Base-by-base conservation (phyloP, 2,113 vertebrate species). In the Gymnarchus niloticus region DNA sequence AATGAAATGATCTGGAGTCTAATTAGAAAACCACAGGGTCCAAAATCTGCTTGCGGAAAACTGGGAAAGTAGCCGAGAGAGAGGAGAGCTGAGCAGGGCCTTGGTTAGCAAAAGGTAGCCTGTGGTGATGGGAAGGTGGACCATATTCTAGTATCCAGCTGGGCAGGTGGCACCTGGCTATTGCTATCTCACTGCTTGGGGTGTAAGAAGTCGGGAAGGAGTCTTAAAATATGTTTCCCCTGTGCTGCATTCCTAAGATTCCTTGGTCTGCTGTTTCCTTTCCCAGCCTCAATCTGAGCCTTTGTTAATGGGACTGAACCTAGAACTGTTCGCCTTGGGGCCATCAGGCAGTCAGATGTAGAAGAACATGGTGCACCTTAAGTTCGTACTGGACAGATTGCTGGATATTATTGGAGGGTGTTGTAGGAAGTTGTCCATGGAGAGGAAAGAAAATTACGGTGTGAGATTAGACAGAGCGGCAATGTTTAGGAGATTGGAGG, bases 201-300 rank as follows among this genome's bases (percentile, higher is more conserved):
- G 84, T 87, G 86, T 78, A 83, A 86, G 85, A 48, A 56, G 83
- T 28, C 85, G 54, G 80, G 56, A 69, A 77, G 56, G 7, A 33
- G 52, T 84, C 87, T 28, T 21, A 87, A 89, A 87, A 89, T 76
- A 88, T 56, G 83, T 84, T 88, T 76, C 86, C 57, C 81, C 41
- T 37, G 65, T 84, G 73, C 86, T 87, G 88, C 88, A 91, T 91
- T 87, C 85, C 89, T 86, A 46, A 56, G 84, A 90, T 91, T 88
- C 90, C 85, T 91, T 90, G 89, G 89, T 91, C 90, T 91, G 91
- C 90, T 87, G 87, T 89, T 88, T 90, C 86, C 85, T 88, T 88
- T 91, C 88, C 87, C 87, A 88, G 88, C 56, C 87, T 84, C 87
- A 57, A 73, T 89, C 88, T 89, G 87, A 87, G 86, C 85, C 51